Evolutionary conservation across 1,140 invertebrate genomes (phyloP).

Genomic region (Leptonema lineaticorne): DNA sequence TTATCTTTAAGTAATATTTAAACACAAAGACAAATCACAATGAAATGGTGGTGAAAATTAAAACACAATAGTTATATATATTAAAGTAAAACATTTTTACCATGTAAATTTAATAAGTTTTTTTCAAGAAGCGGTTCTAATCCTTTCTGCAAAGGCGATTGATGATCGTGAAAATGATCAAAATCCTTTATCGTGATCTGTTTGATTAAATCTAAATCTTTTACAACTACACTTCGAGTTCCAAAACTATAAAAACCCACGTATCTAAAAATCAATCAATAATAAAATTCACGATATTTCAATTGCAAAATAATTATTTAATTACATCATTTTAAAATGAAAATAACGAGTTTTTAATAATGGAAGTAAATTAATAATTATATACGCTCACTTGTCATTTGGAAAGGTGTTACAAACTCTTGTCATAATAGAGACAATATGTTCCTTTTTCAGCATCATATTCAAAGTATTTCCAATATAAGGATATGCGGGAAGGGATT

Average conservation of each 20-base stretch:
- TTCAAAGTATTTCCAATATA: too few species aligned
- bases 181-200: slow-evolving; percentile 46
- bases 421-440: too few species aligned
- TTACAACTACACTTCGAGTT: slow-evolving; percentile 35
- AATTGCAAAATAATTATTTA: too few species aligned
- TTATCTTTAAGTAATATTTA: background rate
- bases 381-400: background rate
- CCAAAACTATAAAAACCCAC: slow-evolving; percentile 25
- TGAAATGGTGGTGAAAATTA: background rate
- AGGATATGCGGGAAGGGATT: too few species aligned
- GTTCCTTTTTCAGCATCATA: too few species aligned
- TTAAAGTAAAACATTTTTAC: too few species aligned
- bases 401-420: background rate
- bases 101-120: slow-evolving; percentile 30
- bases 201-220: slow-evolving; percentile 46
- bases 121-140: slow-evolving; percentile 43
- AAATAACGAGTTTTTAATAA: background rate
- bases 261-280: slow-evolving; percentile 24
- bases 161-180: slow-evolving; percentile 44
- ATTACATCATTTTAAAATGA: background rate
- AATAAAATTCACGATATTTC: too few species aligned
- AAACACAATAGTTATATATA: background rate
- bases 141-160: slow-evolving; percentile 24
- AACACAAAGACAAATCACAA: background rate
- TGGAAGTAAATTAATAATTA: background rate